Percentiles rank a stretch among this genome's conserved stretches.
These are phyloP conservation scores for Hydrophis major DNA, from an alignment of 2,797 vertebrate genomes.

Conservation along the genomic window DNA sequence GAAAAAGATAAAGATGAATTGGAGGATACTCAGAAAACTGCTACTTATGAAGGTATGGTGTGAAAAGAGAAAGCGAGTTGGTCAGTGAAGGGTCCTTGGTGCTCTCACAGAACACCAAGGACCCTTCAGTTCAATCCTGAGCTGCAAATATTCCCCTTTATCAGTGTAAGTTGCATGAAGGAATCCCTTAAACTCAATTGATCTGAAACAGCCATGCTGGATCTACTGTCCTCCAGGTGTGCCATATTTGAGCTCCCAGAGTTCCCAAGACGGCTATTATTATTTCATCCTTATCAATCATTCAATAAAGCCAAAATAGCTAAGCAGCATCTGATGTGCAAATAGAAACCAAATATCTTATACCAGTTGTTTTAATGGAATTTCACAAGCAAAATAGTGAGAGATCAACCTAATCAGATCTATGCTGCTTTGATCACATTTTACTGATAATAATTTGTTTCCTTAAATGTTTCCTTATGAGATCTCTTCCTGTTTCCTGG, in stretches of 20 bases:
- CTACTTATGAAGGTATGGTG: slow-evolving; percentile 52
- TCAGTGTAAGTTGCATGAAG: not conserved
- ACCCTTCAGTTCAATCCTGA: not conserved
- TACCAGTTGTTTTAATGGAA: not conserved
- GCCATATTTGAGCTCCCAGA: not conserved
- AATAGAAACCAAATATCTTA: not conserved
- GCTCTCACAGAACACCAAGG: not conserved
- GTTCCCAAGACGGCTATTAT: not conserved
- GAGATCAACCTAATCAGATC: slow-evolving; percentile 38
- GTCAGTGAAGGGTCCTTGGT: not conserved
- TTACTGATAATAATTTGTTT: slow-evolving; percentile 64
- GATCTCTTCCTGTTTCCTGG: slow-evolving; percentile 39
- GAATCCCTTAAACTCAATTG: not conserved
- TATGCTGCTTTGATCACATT: slow-evolving; percentile 49
- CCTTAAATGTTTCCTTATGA: slow-evolving; percentile 67
- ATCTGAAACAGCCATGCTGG: not conserved
- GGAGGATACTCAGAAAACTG: slow-evolving; percentile 42
- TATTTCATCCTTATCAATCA: not conserved
- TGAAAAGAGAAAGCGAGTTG: not conserved
- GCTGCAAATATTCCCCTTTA: not conserved
- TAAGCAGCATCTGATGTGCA: not conserved
- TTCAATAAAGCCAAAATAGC: not conserved
- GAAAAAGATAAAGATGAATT: not conserved
- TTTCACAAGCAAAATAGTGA: not conserved
- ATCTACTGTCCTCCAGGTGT: not conserved